phyloP scores from a whole-genome alignment of 2,888 invertebrate genomes.

The Plagodis pulveraria region DNA sequence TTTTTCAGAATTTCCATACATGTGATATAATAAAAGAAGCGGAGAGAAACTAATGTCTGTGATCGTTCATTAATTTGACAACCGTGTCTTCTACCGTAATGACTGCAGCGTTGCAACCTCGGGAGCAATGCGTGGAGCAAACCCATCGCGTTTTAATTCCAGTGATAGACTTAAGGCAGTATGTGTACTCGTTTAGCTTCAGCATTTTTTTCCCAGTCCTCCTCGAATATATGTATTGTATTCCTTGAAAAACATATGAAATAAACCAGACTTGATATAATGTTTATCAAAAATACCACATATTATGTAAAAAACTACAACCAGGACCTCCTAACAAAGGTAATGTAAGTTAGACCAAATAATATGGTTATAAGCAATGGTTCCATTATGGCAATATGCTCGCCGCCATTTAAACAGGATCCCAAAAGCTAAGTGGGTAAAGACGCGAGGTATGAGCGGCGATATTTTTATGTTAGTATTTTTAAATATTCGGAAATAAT shows the following conservation, averaged over 20 bases:
- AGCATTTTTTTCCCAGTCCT: not conserved
- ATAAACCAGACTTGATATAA: not conserved
- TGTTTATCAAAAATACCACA: too few relatives aligned
- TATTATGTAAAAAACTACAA: too few relatives aligned
- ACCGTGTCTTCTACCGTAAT: conserved; percentile 34
- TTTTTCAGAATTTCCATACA: too few relatives aligned
- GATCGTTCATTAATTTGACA: conserved; percentile 8
- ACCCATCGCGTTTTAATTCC: conserved; percentile 4
- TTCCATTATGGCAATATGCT: too few relatives aligned
- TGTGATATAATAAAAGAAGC: not conserved
- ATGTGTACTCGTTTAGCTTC: not conserved
- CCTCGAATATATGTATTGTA: not conserved
- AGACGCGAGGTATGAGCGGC: too few relatives aligned
- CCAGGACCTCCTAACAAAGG: too few relatives aligned
- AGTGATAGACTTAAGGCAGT: not conserved
- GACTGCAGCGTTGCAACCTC: conserved; percentile 39
- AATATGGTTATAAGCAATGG: too few relatives aligned
- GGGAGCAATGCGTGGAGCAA: conserved; percentile 32
- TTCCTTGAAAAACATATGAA: not conserved
- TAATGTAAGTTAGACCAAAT: too few relatives aligned
- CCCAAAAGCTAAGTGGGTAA: too few relatives aligned
- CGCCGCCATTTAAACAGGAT: too few relatives aligned
- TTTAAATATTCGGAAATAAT: too few relatives aligned
- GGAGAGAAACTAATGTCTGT: conserved; percentile 11
- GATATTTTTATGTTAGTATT: too few relatives aligned